Evolutionary conservation across 1,140 invertebrate species (phyloP), one percentile per base, ranked within the genome.

Genomic region (Nymphalis io): DNA sequence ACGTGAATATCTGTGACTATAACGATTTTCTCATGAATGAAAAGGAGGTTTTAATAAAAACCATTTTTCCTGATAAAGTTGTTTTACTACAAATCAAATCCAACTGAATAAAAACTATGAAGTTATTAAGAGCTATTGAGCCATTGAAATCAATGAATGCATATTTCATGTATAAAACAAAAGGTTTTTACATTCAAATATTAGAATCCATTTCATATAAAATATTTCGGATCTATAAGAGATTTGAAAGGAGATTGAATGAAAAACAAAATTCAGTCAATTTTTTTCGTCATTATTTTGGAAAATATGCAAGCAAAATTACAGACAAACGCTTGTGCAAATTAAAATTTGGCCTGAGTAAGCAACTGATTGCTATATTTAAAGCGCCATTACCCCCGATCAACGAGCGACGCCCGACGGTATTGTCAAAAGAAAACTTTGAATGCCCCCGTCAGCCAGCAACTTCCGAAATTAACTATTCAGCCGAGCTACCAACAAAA

Each of bases 31-130:
- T 77, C 75, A 76, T 72, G 73, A 60, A 58, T 68, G 68, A 79
- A 60, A 71, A 38, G 58, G 58, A 75, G 76, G 80, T 83, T 85
- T 77, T 82, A 82, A 84, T 85, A 84, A 85, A 75, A 83, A 77
- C 82, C 83, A 74, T 84, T 63, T 84, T 84, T 81, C 80, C 79
- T 80, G 79, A 60, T 40, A 42, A n/a, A 40, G 18, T 74, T 66
- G 68, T 86, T 78, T 80, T 55, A 78, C 78, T 78, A 68, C 40
- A 40, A 61, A 20, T 48, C 40, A 42, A 42, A 11, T 15, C 40
- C 12, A 13, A 42, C 3, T 4, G 12, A 39, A 10, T 15, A n/a
- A 1, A 46, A 46, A 16, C 42, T 5, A 46, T 18, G 15, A 5
- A 18, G 5, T 46, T 46, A 46, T n/a, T 46, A 18, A 15, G 8